Evolutionary conservation across 2,888 invertebrate species (phyloP).

Genomic region (Crepidodera aurea): DNA sequence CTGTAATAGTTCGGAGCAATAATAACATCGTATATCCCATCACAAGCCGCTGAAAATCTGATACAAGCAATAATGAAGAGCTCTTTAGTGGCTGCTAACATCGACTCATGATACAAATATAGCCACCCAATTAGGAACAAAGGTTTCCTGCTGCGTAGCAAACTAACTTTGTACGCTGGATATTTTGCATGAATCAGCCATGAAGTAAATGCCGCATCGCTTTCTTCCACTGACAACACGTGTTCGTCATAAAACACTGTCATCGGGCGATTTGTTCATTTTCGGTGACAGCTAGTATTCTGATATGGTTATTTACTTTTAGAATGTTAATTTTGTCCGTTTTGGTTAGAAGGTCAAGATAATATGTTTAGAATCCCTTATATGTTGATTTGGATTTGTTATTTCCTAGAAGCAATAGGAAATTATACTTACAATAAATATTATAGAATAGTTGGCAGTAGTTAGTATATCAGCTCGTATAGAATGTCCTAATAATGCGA

Average conservation of each 20-base stretch:
- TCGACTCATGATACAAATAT: conserved; percentile 29
- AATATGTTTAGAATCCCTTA: too few species aligned
- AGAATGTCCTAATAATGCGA: too few species aligned
- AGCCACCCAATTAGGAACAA: conserved; percentile 34
- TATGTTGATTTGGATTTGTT: too few species aligned
- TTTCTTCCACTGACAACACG: conserved; percentile 32
- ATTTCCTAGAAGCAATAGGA: too few species aligned
- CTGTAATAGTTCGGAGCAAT: neutral
- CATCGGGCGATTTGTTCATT: conserved; percentile 20
- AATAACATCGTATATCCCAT: conserved; percentile 16
- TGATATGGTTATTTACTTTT: neutral
- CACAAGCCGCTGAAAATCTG: conserved; percentile 25
- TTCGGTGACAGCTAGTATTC: conserved; percentile 6
- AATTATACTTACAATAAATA: too few species aligned
- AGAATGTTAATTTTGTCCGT: too few species aligned
- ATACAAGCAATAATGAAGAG: conserved; percentile 30
- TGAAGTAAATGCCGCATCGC: conserved; percentile 13
- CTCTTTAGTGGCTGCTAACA: conserved; percentile 33
- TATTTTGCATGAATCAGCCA: conserved; percentile 44
- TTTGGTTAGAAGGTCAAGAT: too few species aligned
- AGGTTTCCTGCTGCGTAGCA: conserved; percentile 34
- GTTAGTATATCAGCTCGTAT: too few species aligned
- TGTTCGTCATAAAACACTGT: conserved; percentile 41
- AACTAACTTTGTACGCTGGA: conserved; percentile 34
- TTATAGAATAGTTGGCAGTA: too few species aligned